These are phyloP conservation scores for Philhelius pedissequus DNA, from an alignment of 2,888 invertebrate genomes.

Conservation along the genomic window DNA sequence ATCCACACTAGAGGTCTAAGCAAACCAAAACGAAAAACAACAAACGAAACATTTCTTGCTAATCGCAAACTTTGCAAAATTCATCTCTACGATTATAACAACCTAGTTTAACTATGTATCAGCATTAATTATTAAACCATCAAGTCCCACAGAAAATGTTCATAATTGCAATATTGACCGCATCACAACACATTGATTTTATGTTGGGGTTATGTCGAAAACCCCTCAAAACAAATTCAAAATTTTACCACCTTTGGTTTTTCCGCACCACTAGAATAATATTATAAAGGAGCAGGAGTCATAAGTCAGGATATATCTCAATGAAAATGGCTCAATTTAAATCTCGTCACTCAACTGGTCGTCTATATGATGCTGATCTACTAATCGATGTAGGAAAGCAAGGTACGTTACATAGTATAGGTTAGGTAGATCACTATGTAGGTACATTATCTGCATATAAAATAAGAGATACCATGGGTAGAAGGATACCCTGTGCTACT, in stretches of 20 bases:
- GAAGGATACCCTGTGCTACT: background rate
- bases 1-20: no score
- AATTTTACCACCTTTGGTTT: constrained; percentile 12
- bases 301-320: background rate
- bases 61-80: background rate
- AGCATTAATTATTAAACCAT: constrained; percentile 1
- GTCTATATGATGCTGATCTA: background rate
- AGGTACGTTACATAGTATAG: no score
- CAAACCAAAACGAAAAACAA: background rate
- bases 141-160: background rate
- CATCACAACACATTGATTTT: constrained; percentile 11
- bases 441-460: background rate
- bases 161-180: constrained; percentile 20
- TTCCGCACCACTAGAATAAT: constrained; percentile 7
- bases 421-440: background rate
- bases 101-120: background rate
- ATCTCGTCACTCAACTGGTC: constrained; percentile 33
- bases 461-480: background rate
- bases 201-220: background rate
- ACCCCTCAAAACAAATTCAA: constrained; percentile 6
- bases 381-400: background rate
- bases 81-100: background rate
- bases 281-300: no score
- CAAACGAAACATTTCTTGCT: background rate
- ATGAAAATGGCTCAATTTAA: constrained; percentile 39